A percentile compares a stretch with the other conserved stretches of the same genome.
Evolutionary conservation across 2,888 invertebrate genomes (phyloP).

Genomic region (Dryomyza anilis): DNA sequence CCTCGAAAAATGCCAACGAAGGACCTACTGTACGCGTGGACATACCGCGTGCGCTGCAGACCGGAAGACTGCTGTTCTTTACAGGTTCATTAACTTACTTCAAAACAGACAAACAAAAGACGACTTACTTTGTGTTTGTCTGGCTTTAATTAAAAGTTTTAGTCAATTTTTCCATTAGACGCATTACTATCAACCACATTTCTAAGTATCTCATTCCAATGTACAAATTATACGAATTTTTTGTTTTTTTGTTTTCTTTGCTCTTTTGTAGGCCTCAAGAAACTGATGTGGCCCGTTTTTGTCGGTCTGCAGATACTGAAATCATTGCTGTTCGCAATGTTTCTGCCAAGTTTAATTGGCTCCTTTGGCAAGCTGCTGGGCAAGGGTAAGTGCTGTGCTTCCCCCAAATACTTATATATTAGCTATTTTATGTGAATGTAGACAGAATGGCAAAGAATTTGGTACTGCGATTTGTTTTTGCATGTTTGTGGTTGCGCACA

Average conservation of each 20-base stretch:
- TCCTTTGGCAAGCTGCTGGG: conserved; percentile 83
- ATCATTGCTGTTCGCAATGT: conserved; percentile 80
- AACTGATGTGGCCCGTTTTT: conserved; percentile 79
- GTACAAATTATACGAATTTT: background rate
- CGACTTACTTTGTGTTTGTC: too few relatives aligned
- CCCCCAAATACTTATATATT: too few relatives aligned
- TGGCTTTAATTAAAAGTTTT: too few relatives aligned
- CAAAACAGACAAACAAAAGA: too few relatives aligned
- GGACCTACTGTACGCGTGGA: conserved; percentile 38
- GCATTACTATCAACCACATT: background rate
- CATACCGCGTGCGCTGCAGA: conserved; percentile 65
- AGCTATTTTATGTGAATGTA: too few relatives aligned
- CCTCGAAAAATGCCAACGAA: too few relatives aligned
- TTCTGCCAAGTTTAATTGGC: conserved; percentile 82
- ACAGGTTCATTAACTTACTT: too few relatives aligned
- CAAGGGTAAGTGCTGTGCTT: conserved; percentile 67
- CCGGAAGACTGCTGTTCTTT: conserved; percentile 69
- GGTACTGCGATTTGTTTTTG: too few relatives aligned
- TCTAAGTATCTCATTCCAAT: too few relatives aligned
- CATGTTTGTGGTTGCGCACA: too few relatives aligned
- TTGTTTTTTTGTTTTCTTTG: background rate
- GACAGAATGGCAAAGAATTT: too few relatives aligned
- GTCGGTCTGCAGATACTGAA: conserved; percentile 84
- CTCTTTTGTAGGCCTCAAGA: conserved; percentile 76
- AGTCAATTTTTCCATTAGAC: too few relatives aligned